Evolutionary conservation across 2,113 vertebrate genomes (phyloP).

Genomic region (Apus apus): DNA sequence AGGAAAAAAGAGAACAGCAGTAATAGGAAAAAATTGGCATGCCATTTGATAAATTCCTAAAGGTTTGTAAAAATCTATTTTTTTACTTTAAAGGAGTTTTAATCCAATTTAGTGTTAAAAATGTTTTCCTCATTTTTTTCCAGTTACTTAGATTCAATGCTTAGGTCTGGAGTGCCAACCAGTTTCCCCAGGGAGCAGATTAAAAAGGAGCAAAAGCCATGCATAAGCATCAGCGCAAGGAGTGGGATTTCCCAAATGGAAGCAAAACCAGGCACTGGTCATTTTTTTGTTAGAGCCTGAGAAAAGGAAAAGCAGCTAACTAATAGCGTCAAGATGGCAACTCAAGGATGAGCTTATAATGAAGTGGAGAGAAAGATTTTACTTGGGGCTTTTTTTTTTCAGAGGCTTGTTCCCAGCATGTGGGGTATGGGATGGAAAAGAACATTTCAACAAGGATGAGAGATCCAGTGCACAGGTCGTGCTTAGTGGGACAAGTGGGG

Average conservation of each 20-base stretch:
- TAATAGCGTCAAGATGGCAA: fast-evolving
- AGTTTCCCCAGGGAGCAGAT: neutral
- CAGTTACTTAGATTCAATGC: neutral
- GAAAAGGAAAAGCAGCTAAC: neutral
- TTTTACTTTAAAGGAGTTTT: neutral
- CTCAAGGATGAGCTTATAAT: neutral
- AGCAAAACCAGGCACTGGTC: neutral
- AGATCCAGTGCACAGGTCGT: no score
- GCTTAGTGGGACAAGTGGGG: neutral
- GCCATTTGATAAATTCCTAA: neutral
- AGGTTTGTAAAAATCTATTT: neutral
- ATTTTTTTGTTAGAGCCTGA: neutral
- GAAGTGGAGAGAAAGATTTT: neutral
- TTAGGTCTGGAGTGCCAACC: neutral
- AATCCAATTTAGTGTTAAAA: neutral
- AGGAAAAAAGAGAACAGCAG: neutral
- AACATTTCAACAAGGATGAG: neutral
- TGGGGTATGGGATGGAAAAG: neutral
- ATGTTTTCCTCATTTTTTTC: neutral
- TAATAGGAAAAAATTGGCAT: neutral
- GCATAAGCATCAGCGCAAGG: neutral
- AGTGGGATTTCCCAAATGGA: neutral
- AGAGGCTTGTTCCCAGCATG: neutral
- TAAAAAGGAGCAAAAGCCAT: neutral
- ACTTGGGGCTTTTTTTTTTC: neutral